A percentile compares a stretch with the other conserved stretches of the same genome.
Conservation (phyloP, 2,113 vertebrate species). For the Elaphurus davidianus region DNA sequence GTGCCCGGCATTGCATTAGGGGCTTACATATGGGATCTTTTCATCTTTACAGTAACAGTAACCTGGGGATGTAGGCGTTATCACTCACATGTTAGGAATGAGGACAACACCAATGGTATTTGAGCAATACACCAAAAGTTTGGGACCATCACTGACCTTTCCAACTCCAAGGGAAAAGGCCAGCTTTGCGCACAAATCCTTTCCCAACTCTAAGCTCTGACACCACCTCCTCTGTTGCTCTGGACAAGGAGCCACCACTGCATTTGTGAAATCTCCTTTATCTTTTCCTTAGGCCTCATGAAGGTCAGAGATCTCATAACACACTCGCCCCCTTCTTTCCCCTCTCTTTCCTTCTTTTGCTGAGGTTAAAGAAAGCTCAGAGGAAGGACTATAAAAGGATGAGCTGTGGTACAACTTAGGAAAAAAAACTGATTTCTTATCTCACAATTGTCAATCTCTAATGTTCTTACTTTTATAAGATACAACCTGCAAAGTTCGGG, state of each 20-base stretch:
- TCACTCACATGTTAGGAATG: background rate
- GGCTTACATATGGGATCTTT: background rate
- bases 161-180: background rate
- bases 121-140: background rate
- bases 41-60: background rate
- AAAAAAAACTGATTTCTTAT: background rate
- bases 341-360: background rate
- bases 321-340: background rate
- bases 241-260: background rate
- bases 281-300: background rate
- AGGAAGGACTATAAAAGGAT: background rate
- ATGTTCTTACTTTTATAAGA: background rate
- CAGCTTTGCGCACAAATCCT: background rate
- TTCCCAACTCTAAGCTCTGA: slow-evolving; percentile 18
- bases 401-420: background rate
- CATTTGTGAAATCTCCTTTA: background rate
- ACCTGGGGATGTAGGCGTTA: background rate
- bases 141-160: background rate
- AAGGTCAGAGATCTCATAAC: background rate
- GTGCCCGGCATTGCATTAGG: background rate
- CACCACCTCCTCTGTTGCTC: background rate
- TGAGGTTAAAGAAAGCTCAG: background rate
- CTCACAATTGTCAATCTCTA: background rate
- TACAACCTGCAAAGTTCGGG: background rate
- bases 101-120: background rate